phyloP scores from a whole-genome alignment of 2,888 invertebrate species.

The Eupithecia exiguata region DNA sequence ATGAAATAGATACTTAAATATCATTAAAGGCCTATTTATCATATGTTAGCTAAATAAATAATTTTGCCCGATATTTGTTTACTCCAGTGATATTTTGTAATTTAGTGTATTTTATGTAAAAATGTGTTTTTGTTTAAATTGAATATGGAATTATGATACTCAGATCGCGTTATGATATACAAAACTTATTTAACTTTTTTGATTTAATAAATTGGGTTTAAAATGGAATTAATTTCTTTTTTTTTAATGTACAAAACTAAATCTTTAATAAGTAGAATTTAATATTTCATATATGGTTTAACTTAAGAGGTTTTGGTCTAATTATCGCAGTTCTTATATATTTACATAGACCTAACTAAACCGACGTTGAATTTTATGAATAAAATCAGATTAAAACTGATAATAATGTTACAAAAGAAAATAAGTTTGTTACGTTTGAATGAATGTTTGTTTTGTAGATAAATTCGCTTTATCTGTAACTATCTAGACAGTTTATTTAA shows the following conservation, averaged over 20 bases:
- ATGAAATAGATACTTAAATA: neutral
- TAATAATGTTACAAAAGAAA: conserved; percentile 39
- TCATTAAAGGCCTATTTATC: neutral
- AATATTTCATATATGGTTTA: neutral
- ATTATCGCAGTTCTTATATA: neutral
- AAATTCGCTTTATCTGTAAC: conserved; percentile 6
- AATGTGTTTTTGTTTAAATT: conserved; percentile 42
- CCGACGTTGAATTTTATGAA: neutral
- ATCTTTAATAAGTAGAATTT: neutral
- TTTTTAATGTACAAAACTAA: conserved; percentile 15
- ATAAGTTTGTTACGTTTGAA: conserved; percentile 47
- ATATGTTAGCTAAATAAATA: conserved; percentile 33
- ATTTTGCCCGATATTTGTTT: conserved; percentile 18
- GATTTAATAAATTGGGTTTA: conserved; percentile 51
- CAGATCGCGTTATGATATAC: conserved; percentile 50
- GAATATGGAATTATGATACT: conserved; percentile 57
- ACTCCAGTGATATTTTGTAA: conserved; percentile 45
- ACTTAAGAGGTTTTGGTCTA: neutral
- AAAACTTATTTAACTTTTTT: conserved; percentile 51
- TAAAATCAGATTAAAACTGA: conserved; percentile 7
- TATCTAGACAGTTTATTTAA: neutral
- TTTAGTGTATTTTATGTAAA: conserved; percentile 43
- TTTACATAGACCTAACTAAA: neutral
- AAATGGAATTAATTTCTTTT: conserved; percentile 40
- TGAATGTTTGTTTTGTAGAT: neutral